These are phyloP conservation scores for Dolichopus griseipennis DNA, from an alignment of 2,888 invertebrate species.

Conservation along the genomic window DNA sequence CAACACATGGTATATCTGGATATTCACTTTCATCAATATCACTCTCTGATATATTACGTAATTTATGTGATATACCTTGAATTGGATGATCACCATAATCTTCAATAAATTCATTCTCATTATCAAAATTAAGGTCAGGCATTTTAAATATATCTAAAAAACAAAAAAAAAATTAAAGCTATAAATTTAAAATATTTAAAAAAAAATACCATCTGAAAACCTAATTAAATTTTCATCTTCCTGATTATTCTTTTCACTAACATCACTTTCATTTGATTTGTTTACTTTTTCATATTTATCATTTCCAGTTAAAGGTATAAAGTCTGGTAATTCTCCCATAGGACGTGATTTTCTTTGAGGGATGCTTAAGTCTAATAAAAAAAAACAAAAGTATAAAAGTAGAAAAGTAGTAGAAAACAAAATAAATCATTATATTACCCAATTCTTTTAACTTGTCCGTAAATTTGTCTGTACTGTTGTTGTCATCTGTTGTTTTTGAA, in stretches of 20 bases:
- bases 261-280: constrained; percentile 16
- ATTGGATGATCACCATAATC: constrained; percentile 28
- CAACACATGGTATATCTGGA: constrained; percentile 33
- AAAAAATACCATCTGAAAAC: no score
- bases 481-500: constrained; percentile 15
- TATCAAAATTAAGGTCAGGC: background rate
- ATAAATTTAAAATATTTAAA: no score
- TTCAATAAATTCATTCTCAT: constrained; percentile 9
- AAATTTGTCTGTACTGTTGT: no score
- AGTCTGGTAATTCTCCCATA: constrained; percentile 34
- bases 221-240: constrained; percentile 13
- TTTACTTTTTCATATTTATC: background rate
- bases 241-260: constrained; percentile 14
- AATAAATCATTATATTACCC: background rate
- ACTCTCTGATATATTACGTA: constrained; percentile 21
- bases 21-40: constrained; percentile 19
- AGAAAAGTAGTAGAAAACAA: no score
- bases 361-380: background rate
- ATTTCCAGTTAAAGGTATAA: constrained; percentile 30
- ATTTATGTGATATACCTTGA: constrained; percentile 23
- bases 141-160: background rate
- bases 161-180: no score
- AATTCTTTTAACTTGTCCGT: background rate
- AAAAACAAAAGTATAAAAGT: no score
- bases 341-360: constrained; percentile 19